Conservation (phyloP, 2,888 invertebrate genomes). For the Scaptomyza cyrtandrae region DNA sequence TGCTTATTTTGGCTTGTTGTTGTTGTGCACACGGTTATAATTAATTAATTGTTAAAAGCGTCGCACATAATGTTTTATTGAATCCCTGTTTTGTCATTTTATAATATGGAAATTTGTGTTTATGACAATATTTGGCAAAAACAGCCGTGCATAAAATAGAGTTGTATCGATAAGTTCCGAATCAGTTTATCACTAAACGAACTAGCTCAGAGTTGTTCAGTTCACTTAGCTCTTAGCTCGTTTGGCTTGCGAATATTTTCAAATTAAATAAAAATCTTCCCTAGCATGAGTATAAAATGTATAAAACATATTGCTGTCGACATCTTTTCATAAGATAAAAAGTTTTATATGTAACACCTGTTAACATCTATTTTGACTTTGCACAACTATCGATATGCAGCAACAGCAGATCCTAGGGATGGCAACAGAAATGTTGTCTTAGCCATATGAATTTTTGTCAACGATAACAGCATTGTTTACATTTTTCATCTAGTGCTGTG, state of each 20-base stretch:
- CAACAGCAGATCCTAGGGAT: background rate
- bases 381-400: conserved; percentile 22
- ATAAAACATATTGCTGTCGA: background rate
- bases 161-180: conserved; percentile 20
- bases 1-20: conserved; percentile 1
- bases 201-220: conserved; percentile 8
- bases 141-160: conserved; percentile 33
- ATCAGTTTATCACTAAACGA: conserved; percentile 9
- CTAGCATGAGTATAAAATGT: too few species aligned
- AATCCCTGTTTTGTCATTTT: conserved; percentile 46
- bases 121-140: conserved; percentile 44
- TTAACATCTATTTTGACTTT: conserved; percentile 5
- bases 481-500: conserved; percentile 31
- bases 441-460: conserved; percentile 20
- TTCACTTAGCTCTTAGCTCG: conserved; percentile 6
- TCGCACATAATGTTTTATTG: conserved; percentile 33
- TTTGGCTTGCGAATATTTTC: background rate
- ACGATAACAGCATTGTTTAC: conserved; percentile 43
- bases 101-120: conserved; percentile 29
- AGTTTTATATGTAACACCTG: background rate
- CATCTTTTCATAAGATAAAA: background rate
- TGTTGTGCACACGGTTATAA: background rate
- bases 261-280: too few species aligned
- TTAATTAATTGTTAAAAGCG: conserved; percentile 13
- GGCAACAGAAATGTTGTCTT: conserved; percentile 11